Conservation (phyloP, 2,113 vertebrate genomes). For the Psephotus haematonotus region DNA sequence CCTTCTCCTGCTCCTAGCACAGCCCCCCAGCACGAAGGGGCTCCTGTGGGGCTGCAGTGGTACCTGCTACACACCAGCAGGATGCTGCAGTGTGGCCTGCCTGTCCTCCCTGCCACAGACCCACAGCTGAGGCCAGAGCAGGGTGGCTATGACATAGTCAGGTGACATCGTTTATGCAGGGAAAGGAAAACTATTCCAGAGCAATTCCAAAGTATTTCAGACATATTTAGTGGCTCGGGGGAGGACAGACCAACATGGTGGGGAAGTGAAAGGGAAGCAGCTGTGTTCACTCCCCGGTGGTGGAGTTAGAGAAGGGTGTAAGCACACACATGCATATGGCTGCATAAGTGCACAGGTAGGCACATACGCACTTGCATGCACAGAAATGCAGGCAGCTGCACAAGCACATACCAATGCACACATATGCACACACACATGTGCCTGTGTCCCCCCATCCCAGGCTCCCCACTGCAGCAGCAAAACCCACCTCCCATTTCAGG, state of each 20-base stretch:
- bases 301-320: fast-evolving
- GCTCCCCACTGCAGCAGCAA: not conserved
- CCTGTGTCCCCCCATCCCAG: too few species aligned
- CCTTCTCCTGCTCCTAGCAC: not conserved
- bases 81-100: not conserved
- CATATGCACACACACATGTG: fast-evolving
- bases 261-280: not conserved
- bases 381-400: not conserved
- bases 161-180: fast-evolving
- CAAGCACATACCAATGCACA: not conserved
- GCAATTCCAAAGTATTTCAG: not conserved
- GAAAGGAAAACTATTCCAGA: not conserved
- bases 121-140: not conserved
- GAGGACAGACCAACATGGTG: fast-evolving
- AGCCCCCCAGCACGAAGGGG: not conserved
- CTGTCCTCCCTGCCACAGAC: not conserved
- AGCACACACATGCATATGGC: not conserved
- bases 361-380: not conserved
- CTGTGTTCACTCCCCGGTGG: fast-evolving
- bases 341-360: not conserved
- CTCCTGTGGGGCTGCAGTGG: fast-evolving
- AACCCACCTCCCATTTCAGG: not conserved
- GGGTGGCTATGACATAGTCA: fast-evolving
- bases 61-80: too few species aligned
- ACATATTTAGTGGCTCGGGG: not conserved